A percentile compares a stretch with the other conserved stretches of the same genome.
Conservation (phyloP, 2,888 invertebrate genomes). For the Lymantria dispar region DNA sequence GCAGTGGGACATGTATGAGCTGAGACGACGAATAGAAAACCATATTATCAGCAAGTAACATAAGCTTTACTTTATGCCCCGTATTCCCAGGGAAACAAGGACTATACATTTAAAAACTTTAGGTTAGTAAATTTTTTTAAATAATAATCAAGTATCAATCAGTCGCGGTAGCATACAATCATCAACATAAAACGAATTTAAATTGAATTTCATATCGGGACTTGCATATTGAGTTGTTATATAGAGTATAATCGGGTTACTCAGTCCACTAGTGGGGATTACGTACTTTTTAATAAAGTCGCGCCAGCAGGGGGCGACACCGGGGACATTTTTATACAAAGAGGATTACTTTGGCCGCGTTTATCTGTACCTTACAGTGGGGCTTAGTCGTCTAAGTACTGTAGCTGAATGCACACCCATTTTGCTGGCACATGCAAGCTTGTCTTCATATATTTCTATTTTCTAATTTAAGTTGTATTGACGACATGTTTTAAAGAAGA, state of each 20-base stretch:
- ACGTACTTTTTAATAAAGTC: conserved; percentile 81
- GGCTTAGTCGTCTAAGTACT: conserved; percentile 76
- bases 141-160: no score
- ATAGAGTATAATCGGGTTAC: conserved; percentile 78
- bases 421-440: conserved; percentile 35
- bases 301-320: conserved; percentile 64
- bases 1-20: no score
- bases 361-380: conserved; percentile 80
- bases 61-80: no score
- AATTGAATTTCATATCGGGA: conserved; percentile 77
- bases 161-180: conserved; percentile 37
- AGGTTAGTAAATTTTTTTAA: no score
- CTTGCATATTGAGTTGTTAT: conserved; percentile 74
- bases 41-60: no score
- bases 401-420: conserved; percentile 65
- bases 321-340: conserved; percentile 81
- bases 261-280: conserved; percentile 79
- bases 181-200: conserved; percentile 61
- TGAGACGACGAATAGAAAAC: no score
- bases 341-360: conserved; percentile 78
- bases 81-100: no score
- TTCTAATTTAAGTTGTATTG: conserved; percentile 4
- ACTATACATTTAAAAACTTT: no score
- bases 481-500: neutral
- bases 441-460: conserved; percentile 4